Evolutionary conservation across 2,797 vertebrate species (phyloP), one percentile per base, ranked within the genome.

Genomic region (Argentina silus): DNA sequence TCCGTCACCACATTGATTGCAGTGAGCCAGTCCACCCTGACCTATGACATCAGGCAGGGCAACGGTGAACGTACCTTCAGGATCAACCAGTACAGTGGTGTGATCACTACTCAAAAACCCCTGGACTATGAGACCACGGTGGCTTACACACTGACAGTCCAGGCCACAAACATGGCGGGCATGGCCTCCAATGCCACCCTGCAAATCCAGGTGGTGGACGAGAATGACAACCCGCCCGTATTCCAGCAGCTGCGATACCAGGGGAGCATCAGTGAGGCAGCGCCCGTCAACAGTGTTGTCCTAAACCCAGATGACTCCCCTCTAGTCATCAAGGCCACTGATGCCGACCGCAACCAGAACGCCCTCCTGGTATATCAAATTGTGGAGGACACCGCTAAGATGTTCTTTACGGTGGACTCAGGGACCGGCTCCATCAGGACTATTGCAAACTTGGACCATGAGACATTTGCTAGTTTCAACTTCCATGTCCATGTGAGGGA

Each of bases 11-110:
- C 95, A 15, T 90, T 99, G 17, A 95, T 86, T 1, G 98, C 98
- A 8, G 93, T 98, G 76, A 98, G 98, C 78, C 96, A 95, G 78
- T 98, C 98, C 12, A 97, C 97, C 0, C 87, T 98, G 63, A 95
- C 96, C 67, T 99, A 97, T 60, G 96, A 98, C 72, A 92, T 99
- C 82, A 96, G 93, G 81, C 93, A 92, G 51, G 97, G 97, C 65
- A 97, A 98, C 43, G 17, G 68, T 0, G 87, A 94, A 63, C 94
- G 93, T 14, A 84, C 90, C 51, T 99, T 99, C 79, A 89, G 94
- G 71, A 95, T 99, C 81, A 99, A 99, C 79, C 97, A 97, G 0
- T 99, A 98, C 81, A 97, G 97, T 55, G 98, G 98, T 53, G 97
- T 98, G 45, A 92, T 99, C 81, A 97, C 95, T 12, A 98, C 93